phyloP scores from a whole-genome alignment of 2,888 invertebrate species.

The Unio pictorum region DNA sequence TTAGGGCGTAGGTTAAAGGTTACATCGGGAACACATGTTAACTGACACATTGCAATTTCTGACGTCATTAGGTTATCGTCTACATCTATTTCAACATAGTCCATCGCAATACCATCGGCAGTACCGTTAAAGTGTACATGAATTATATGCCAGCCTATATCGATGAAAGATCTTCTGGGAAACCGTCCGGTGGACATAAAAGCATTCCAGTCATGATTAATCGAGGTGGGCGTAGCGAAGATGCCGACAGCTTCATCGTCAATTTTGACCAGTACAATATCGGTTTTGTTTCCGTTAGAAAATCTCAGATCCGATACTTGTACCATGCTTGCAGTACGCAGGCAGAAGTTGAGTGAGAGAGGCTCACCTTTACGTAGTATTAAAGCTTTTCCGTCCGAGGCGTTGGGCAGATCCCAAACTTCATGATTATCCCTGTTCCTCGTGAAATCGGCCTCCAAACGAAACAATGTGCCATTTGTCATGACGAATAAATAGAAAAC shows the following conservation, averaged over 20 bases:
- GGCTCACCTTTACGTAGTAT: conserved; percentile 29
- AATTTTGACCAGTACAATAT: conserved; percentile 34
- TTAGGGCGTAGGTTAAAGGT: conserved; percentile 22
- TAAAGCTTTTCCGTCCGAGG: conserved; percentile 38
- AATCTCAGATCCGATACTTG: conserved; percentile 35
- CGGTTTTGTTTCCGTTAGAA: conserved; percentile 39
- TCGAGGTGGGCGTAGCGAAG: conserved; percentile 23
- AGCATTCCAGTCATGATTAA: conserved; percentile 22
- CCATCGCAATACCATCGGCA: conserved; percentile 43
- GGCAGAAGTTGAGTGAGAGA: conserved; percentile 40
- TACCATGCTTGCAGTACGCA: conserved; percentile 26
- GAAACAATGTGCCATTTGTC: too few species aligned
- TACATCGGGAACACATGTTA: conserved; percentile 35
- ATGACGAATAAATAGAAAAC: too few species aligned
- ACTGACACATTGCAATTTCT: conserved; percentile 42
- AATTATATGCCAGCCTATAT: conserved; percentile 37
- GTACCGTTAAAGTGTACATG: conserved; percentile 27
- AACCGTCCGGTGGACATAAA: conserved; percentile 37
- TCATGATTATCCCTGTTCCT: conserved; percentile 35
- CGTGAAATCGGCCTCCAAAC: conserved; percentile 14
- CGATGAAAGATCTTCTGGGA: conserved; percentile 20
- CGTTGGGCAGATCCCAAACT: conserved; percentile 30
- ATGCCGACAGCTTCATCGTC: conserved; percentile 33
- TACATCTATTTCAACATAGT: conserved; percentile 39
- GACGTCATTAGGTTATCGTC: conserved; percentile 35